Evolutionary conservation across 2,888 invertebrate species (phyloP).

Genomic region (Nymphalis c-album): DNA sequence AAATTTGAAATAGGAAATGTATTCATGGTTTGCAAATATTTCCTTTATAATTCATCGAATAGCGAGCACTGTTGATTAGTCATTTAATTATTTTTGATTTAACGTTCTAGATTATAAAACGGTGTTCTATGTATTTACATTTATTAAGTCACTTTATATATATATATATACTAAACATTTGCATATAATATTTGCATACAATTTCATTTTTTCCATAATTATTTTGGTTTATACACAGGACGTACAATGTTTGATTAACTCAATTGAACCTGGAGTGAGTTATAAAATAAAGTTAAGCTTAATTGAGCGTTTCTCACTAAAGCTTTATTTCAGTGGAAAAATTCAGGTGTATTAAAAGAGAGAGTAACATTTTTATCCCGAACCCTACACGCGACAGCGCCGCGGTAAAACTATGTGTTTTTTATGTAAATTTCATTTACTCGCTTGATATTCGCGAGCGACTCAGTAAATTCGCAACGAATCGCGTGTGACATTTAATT

Average conservation of each 20-base stretch:
- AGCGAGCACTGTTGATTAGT: constrained; percentile 9
- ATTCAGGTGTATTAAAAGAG: constrained; percentile 38
- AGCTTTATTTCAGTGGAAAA: constrained; percentile 34
- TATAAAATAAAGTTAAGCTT: constrained; percentile 34
- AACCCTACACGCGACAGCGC: constrained; percentile 42
- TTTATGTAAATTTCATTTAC: constrained; percentile 77
- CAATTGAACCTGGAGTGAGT: constrained; percentile 27
- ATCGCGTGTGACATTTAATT: constrained; percentile 75
- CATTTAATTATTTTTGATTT: constrained; percentile 4
- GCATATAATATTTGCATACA: neutral
- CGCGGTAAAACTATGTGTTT: constrained; percentile 56
- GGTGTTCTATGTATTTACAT: neutral
- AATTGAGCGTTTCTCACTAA: constrained; percentile 33
- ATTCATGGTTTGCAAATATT: constrained; percentile 6
- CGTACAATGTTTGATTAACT: constrained; percentile 20
- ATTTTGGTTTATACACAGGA: constrained; percentile 5
- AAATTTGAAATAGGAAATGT: constrained; percentile 44
- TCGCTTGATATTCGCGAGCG: constrained; percentile 67
- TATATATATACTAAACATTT: neutral
- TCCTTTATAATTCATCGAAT: constrained; percentile 18
- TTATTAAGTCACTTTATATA: constrained; percentile 6
- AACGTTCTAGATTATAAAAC: neutral
- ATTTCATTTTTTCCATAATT: constrained; percentile 7
- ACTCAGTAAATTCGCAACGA: constrained; percentile 72
- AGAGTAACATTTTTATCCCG: constrained; percentile 35